These are phyloP conservation scores for Sclerodermus sp. DNA, from an alignment of 2,888 invertebrate species.

Conservation along the genomic window DNA sequence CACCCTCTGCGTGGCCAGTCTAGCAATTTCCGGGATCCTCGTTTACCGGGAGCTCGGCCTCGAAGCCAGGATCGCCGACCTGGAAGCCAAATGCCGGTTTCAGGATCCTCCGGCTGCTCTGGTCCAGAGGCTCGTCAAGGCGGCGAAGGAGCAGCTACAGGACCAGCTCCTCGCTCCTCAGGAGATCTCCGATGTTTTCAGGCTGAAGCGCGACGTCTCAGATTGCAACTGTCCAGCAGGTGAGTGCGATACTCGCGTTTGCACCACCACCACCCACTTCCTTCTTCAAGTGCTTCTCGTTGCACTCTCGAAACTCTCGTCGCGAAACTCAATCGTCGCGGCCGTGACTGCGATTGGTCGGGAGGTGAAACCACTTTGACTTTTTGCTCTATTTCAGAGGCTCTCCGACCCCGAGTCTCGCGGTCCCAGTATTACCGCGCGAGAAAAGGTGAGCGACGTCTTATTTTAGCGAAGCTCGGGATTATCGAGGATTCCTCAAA, in stretches of 20 bases:
- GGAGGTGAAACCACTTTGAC: no score
- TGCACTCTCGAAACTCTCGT: no score
- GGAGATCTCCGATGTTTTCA: conserved; percentile 28
- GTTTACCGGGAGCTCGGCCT: conserved; percentile 44
- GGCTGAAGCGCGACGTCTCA: conserved; percentile 45
- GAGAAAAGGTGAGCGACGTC: no score
- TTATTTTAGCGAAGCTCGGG: no score
- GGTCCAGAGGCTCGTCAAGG: conserved; percentile 35
- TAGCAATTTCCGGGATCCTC: conserved; percentile 46
- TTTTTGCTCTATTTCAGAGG: no score
- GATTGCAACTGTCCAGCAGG: conserved; percentile 56
- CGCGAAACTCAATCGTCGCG: no score
- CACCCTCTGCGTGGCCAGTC: conserved; percentile 45
- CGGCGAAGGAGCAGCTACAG: conserved; percentile 33
- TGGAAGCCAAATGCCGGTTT: conserved; percentile 37
- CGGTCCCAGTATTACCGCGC: no score
- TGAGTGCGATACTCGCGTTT: conserved; percentile 21
- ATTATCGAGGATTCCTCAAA: no score
- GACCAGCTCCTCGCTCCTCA: conserved; percentile 19
- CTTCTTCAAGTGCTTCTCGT: no score
- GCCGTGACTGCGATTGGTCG: no score
- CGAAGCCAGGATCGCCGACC: conserved; percentile 44
- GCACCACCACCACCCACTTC: no score
- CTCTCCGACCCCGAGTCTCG: no score
- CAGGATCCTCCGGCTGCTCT: conserved; percentile 30